Conservation (phyloP, 2,888 invertebrate genomes). For the Lasius fuliginosus region DNA sequence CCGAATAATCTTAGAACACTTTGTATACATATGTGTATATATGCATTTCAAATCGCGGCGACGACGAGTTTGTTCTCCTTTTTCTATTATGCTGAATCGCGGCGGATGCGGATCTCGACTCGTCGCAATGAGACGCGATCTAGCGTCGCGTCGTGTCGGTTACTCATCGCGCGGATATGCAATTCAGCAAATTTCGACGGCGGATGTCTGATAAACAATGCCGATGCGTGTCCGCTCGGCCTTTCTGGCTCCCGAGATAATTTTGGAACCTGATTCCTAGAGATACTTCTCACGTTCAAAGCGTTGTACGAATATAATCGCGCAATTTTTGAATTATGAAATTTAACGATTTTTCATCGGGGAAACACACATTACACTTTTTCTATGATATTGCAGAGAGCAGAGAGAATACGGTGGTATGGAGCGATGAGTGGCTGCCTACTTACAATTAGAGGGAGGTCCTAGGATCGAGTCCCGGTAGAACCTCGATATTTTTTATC, state of each 20-base stretch:
- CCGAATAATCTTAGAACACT: background rate
- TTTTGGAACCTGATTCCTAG: constrained; percentile 3
- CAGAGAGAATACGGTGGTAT: no score
- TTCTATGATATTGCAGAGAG: background rate
- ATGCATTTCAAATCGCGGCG: background rate
- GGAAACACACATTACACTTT: background rate
- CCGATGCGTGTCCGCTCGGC: constrained; percentile 29
- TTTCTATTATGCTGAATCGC: constrained; percentile 41
- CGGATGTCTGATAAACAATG: constrained; percentile 53
- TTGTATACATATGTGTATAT: background rate
- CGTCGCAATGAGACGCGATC: background rate
- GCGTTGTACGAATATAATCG: background rate
- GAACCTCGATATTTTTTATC: background rate
- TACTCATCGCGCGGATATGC: constrained; percentile 51
- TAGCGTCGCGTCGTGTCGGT: constrained; percentile 19
- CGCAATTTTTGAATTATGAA: background rate
- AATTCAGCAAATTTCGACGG: constrained; percentile 50
- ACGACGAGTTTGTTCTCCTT: constrained; percentile 32
- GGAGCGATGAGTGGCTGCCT: no score
- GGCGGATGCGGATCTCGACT: constrained; percentile 16
- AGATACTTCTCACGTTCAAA: constrained; percentile 1
- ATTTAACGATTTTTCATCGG: background rate
- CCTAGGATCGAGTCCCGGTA: no score
- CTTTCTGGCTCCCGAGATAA: constrained; percentile 31
- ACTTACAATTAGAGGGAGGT: no score